Evolutionary conservation across 2,113 vertebrate species (phyloP).

Genomic region (Oxyura jamaicensis): DNA sequence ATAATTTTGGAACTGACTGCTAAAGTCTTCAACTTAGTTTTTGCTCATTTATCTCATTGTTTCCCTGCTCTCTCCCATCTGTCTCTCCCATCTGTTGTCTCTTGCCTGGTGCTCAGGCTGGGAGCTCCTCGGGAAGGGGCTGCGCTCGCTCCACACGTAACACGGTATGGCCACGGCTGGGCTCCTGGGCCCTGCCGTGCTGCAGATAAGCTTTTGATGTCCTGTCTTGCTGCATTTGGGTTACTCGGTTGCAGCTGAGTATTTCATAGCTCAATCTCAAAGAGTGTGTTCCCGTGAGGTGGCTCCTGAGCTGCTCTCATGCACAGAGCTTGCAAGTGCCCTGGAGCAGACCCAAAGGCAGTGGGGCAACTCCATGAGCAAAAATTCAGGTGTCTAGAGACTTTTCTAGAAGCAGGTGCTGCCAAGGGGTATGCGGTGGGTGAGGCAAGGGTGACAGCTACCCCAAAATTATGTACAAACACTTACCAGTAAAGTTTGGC

Average conservation of each 20-base stretch:
- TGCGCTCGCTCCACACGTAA: fast-evolving
- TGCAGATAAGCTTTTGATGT: neutral
- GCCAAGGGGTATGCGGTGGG: neutral
- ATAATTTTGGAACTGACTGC: constrained; percentile 6
- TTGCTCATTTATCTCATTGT: constrained; percentile 66
- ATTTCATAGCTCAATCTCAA: neutral
- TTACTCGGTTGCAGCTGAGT: neutral
- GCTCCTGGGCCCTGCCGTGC: neutral
- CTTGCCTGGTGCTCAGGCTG: neutral
- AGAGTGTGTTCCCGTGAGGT: fast-evolving
- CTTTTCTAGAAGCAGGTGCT: neutral
- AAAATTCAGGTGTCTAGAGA: neutral
- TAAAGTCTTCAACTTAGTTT: constrained; percentile 20
- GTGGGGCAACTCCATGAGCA: neutral
- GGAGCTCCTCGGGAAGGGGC: neutral
- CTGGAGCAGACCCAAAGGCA: neutral
- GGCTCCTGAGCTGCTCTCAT: neutral
- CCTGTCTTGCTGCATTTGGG: fast-evolving
- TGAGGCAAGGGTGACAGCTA: neutral
- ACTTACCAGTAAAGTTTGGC: neutral
- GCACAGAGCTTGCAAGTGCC: neutral
- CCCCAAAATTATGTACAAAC: neutral
- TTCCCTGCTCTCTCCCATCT: constrained; percentile 48
- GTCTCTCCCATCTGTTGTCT: constrained; percentile 56
- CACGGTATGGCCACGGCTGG: fast-evolving